Evolutionary conservation across 2,113 vertebrate species (phyloP).

Genomic region (Phyllopteryx taeniolatus): DNA sequence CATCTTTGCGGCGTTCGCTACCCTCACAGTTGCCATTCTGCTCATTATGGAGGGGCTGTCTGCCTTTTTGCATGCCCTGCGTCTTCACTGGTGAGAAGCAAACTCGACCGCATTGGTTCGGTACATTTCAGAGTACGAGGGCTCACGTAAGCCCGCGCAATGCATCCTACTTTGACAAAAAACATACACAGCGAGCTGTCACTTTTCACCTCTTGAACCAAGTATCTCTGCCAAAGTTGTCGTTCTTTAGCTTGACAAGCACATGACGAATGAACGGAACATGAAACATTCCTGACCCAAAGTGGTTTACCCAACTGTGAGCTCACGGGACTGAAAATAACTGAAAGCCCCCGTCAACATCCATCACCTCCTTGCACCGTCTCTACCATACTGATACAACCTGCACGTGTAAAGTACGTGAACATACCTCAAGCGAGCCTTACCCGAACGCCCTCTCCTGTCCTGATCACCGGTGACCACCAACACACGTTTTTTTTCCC

Average conservation of each 20-base stretch:
- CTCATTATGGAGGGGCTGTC: constrained; percentile 98
- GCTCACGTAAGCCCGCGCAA: not conserved
- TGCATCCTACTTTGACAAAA: constrained; percentile 14
- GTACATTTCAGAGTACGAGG: not conserved
- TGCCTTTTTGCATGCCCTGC: constrained; percentile 91
- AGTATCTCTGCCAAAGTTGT: constrained; percentile 8
- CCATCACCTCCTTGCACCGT: constrained; percentile 50
- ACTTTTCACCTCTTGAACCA: constrained; percentile 16
- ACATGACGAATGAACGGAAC: constrained; percentile 18
- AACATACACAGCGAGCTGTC: not conserved
- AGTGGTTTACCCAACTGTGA: constrained; percentile 14
- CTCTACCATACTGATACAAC: constrained; percentile 20
- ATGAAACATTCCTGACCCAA: constrained; percentile 21
- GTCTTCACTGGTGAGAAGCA: constrained; percentile 90
- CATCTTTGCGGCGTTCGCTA: constrained; percentile 86
- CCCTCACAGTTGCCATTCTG: constrained; percentile 89
- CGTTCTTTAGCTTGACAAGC: not conserved
- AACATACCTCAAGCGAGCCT: too few relatives aligned
- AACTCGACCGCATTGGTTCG: not conserved
- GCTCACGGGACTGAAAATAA: constrained; percentile 21
- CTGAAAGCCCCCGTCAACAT: constrained; percentile 10
- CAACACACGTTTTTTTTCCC: too few relatives aligned
- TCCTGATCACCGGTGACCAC: too few relatives aligned
- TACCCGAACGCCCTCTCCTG: too few relatives aligned
- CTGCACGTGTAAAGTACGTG: too few relatives aligned